These are phyloP conservation scores for Lophochroa leadbeateri DNA, from an alignment of 2,113 vertebrate genomes.

Conservation along the genomic window DNA sequence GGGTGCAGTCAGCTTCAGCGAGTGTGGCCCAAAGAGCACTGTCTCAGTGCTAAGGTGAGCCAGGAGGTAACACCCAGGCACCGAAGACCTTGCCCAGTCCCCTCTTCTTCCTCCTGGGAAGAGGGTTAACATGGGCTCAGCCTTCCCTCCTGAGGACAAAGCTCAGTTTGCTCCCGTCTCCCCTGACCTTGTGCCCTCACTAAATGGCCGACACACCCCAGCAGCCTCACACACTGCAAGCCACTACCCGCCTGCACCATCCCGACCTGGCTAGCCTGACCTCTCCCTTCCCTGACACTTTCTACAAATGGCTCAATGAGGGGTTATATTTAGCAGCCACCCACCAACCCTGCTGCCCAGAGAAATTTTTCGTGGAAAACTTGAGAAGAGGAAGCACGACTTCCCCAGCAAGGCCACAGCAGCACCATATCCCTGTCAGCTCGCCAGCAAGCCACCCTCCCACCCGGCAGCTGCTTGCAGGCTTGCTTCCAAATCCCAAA, in stretches of 20 bases:
- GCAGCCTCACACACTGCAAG: rapidly evolving
- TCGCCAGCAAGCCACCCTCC: background rate
- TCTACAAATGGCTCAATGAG: background rate
- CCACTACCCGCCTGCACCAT: rapidly evolving
- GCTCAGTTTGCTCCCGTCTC: rapidly evolving
- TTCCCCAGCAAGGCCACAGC: background rate
- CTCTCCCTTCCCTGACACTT: background rate
- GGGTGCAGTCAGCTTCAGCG: background rate
- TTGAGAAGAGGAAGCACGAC: background rate
- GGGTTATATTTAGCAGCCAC: background rate
- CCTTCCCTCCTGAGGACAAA: background rate
- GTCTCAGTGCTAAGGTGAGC: background rate
- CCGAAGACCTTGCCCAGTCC: too few species aligned
- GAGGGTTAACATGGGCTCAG: rapidly evolving
- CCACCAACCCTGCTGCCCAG: background rate
- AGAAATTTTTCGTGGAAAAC: background rate
- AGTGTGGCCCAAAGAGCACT: rapidly evolving
- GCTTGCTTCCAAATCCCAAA: background rate
- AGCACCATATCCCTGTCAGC: background rate
- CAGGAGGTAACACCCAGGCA: background rate
- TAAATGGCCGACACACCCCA: rapidly evolving
- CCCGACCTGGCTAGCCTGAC: rapidly evolving
- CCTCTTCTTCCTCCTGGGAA: background rate
- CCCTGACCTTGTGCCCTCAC: too few species aligned
- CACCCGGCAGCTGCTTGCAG: rapidly evolving